phyloP scores from a whole-genome alignment of 30 jellyfish, hydroid and myxozoan species.

The Morbakka virulenta region DNA sequence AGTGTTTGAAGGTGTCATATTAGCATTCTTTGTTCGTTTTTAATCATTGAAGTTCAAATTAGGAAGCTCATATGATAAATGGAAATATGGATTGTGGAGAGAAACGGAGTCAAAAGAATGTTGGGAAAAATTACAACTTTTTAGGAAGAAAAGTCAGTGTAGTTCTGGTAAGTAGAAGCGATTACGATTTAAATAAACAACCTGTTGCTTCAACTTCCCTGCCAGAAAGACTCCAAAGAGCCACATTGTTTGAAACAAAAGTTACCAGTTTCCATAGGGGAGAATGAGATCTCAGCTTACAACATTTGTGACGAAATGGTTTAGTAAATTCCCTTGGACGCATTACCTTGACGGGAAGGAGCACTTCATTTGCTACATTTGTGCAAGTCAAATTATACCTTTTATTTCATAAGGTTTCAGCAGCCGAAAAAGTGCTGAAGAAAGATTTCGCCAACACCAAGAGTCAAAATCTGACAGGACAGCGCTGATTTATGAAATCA shows the following conservation, averaged over 20 bases:
- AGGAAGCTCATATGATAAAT: no score
- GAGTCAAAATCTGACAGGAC: slow-evolving; percentile 26
- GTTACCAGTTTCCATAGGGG: slow-evolving; percentile 6
- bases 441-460: slow-evolving; percentile 14
- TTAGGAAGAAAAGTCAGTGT: no score
- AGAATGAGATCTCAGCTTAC: slow-evolving; percentile 8
- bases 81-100: no score
- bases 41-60: no score
- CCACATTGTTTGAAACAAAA: neutral
- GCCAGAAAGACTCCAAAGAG: neutral
- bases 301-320: slow-evolving; percentile 13
- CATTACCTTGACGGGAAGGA: slow-evolving; percentile 9
- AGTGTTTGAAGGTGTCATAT: no score
- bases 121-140: no score
- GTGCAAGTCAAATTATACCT: neutral
- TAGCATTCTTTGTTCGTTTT: no score
- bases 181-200: no score
- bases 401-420: slow-evolving; percentile 15
- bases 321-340: slow-evolving; percentile 24
- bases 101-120: no score
- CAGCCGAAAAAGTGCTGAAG: slow-evolving; percentile 26
- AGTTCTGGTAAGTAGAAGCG: no score
- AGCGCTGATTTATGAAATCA: slow-evolving; percentile 22
- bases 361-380: slow-evolving; percentile 8
- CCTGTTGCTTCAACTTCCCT: no score